Evolutionary conservation across 2,888 invertebrate genomes (phyloP), one percentile per base, ranked within the genome.

Genomic region (Panopea generosa): DNA sequence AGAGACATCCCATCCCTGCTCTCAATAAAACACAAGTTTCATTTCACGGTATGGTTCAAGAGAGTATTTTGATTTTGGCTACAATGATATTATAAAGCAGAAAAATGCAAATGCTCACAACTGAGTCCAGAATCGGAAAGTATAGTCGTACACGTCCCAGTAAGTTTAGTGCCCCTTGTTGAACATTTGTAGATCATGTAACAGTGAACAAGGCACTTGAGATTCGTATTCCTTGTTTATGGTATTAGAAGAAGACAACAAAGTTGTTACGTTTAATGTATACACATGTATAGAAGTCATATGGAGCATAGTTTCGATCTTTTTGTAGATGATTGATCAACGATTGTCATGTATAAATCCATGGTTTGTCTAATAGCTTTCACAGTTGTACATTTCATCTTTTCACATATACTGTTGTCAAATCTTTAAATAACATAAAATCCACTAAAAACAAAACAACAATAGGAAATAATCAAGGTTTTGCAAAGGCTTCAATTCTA

Each of bases 401-500:
- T 11, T 18, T 50, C 24, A 24, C 24, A 3, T 53, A 53, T 27
- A 53, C 53, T 29, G 29, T 27, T 53, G 29, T 18, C 27, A 26
- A 50, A 20, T 50, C 24, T 18, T 20, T n/a, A n/a, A n/a, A 16
- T 53, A 9, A 9, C 26, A 29, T 53, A 27, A 53, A 53, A 53
- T 53, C 53, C 53, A 27, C 29, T 26, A 29, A 53, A 53, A 22
- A 50, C 24, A 50, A 50, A 50, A 50, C 26, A n/a, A 53, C 18
- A 57, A 57, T 61, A 63, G 27, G 40, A 52, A 53, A 50, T 33
- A 33, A 33, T 53, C 22, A 47, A 49, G 56, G 67, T 49, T 66
- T 29, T 45, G 43, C 56, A 68, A 63, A 68, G 50, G 63, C 74
- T 62, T 74, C 49, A 68, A 57, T 68, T 63, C 74, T 68, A 57